phyloP scores from a whole-genome alignment of 2,113 vertebrate genomes.

The Chamaea fasciata region DNA sequence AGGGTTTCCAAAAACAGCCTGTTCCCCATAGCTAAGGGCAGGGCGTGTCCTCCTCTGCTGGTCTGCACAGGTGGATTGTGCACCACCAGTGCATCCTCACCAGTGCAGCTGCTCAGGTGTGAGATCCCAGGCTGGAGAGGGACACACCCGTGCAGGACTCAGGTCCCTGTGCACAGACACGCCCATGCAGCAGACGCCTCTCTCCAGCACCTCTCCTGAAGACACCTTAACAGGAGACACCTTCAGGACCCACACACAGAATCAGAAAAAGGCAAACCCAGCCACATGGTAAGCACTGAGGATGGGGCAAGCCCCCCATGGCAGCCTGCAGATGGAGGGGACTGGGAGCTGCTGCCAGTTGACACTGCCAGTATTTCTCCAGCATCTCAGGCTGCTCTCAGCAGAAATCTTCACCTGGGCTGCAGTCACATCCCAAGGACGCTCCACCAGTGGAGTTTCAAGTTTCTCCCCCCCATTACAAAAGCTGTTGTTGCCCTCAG shows the following conservation, averaged over 20 bases:
- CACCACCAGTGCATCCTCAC: rapidly evolving
- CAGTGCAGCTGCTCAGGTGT: neutral
- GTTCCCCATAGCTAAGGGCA: neutral
- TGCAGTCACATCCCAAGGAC: neutral
- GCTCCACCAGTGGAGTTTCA: neutral
- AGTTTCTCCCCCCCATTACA: neutral
- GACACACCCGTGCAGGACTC: rapidly evolving
- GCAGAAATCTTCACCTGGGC: neutral
- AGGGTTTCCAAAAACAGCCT: neutral
- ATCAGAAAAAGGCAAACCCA: neutral
- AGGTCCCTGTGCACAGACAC: rapidly evolving
- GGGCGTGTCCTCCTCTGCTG: neutral
- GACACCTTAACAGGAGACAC: neutral
- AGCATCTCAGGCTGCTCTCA: neutral
- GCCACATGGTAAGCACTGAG: neutral
- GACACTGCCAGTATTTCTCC: neutral
- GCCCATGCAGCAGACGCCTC: neutral
- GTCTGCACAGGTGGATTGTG: neutral
- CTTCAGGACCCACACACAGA: neutral
- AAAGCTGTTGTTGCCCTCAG: neutral
- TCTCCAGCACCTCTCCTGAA: neutral
- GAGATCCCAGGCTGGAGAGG: neutral
- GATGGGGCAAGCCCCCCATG: neutral
- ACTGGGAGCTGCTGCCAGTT: neutral
- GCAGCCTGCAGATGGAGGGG: rapidly evolving